Evolutionary conservation across 2,797 vertebrate genomes (phyloP).

Genomic region (Aldrovandia affinis): DNA sequence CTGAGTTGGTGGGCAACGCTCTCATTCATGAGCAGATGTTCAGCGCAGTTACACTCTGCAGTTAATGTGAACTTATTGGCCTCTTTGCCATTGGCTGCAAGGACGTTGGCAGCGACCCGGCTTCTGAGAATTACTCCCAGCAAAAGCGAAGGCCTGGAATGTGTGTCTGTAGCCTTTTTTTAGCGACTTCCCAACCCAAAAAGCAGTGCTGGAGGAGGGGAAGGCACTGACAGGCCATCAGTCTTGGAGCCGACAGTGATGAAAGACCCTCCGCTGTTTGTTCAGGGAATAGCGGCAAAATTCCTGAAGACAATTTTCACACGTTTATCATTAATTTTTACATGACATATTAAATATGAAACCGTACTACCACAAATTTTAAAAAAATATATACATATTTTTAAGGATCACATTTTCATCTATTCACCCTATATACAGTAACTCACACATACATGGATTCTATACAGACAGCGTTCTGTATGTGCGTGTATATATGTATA

Average conservation of each 20-base stretch:
- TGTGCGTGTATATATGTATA: no score
- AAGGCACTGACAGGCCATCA: slow-evolving; percentile 78
- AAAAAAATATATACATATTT: slow-evolving; percentile 46
- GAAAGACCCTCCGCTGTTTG: slow-evolving; percentile 69
- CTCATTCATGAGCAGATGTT: slow-evolving; percentile 99
- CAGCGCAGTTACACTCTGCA: slow-evolving; percentile 89
- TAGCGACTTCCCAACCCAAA: slow-evolving; percentile 78
- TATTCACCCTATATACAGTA: neutral
- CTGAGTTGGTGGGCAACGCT: slow-evolving; percentile 90
- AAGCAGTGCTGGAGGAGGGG: slow-evolving; percentile 76
- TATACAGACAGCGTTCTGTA: neutral
- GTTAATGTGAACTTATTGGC: slow-evolving; percentile 96
- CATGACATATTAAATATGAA: slow-evolving; percentile 52
- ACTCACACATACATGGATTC: no score
- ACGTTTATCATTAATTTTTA: slow-evolving; percentile 63
- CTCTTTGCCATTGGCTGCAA: slow-evolving; percentile 88
- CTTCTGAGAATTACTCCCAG: slow-evolving; percentile 86
- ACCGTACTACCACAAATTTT: slow-evolving; percentile 39
- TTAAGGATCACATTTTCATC: slow-evolving; percentile 43
- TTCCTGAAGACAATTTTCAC: slow-evolving; percentile 69
- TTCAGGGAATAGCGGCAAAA: slow-evolving; percentile 69
- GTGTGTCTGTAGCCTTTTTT: slow-evolving; percentile 71
- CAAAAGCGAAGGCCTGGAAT: slow-evolving; percentile 70
- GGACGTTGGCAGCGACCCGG: slow-evolving; percentile 92
- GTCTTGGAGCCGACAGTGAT: slow-evolving; percentile 79